Evolutionary conservation across 2,113 vertebrate species (phyloP), one percentile per base, ranked within the genome.

Genomic region (Psilopsiagon aurifrons): DNA sequence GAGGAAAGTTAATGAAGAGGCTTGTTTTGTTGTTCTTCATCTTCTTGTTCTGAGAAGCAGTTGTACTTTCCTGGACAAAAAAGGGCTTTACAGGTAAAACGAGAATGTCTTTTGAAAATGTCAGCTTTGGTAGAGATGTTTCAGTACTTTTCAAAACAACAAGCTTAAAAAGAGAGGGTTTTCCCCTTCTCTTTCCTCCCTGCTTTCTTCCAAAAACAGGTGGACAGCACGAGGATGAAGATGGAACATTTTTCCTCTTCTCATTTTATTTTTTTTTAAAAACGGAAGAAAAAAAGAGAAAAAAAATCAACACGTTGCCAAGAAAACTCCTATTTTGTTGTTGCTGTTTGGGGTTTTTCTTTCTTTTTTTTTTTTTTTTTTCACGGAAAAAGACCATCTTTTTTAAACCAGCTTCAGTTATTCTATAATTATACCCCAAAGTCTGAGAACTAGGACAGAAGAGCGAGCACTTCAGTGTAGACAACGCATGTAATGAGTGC

Each of bases 391-490:
- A 84, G 74, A 35, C 49, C 18, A 62, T 92, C 17, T 88, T 87
- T 93, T 92, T 62, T 0, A 75, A 91, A 78, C 18, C 57, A 89
- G 17, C 22, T 82, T 93, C 49, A 46, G 47, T 69, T 73, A 28
- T 96, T 92, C 94, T 95, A 94, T 94, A 96, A 95, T 94, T 96
- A 86, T 54, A 94, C 37, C 81, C 94, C 77, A 33, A 88, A 84
- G 86, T 92, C 91, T 95, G 95, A 86, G 95, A 96, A 96, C 83
- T 92, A 91, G 91, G 95, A 67, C 92, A 94, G 83, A 92, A 76
- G 88, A 73, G 73, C 35, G n/a, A 52, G 52, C 77, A 44, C 57
- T 33, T 10, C 43, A 39, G 27, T 5, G 60, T 17, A 92, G 80
- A 47, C 27, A 87, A 41, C 0, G 2, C 39, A 8, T 12, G 35